These are phyloP conservation scores for Pseudopleuronectes americanus DNA, from an alignment of 2,797 vertebrate genomes.

Conservation along the genomic window DNA sequence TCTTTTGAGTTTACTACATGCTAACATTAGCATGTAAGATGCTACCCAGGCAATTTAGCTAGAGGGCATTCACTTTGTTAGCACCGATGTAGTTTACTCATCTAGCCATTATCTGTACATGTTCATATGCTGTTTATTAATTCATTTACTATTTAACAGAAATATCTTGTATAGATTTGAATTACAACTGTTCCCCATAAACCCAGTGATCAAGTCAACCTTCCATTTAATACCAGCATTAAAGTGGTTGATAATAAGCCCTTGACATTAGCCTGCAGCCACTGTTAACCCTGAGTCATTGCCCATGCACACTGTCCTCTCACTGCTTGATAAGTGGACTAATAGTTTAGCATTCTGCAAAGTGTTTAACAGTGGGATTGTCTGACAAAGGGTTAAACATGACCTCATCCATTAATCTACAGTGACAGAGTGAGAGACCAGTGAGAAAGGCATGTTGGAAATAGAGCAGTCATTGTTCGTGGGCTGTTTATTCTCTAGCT, in stretches of 20 bases:
- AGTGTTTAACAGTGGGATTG: neutral
- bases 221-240: no score
- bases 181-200: no score
- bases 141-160: neutral
- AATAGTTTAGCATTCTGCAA: neutral
- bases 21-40: no score
- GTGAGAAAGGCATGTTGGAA: conserved; percentile 14
- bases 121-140: neutral
- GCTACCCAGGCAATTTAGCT: neutral
- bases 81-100: neutral
- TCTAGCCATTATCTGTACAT: neutral
- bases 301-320: neutral
- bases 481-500: conserved; percentile 20
- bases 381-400: conserved; percentile 42
- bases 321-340: neutral
- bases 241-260: neutral
- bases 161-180: no score
- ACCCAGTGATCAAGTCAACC: no score
- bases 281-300: neutral
- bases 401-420: conserved; percentile 35
- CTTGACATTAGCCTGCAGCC: neutral
- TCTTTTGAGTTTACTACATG: no score
- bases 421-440: conserved; percentile 21
- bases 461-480: conserved; percentile 61
- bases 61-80: neutral